Conservation (phyloP, 1,140 invertebrate genomes). For the Calycopis cecrops region DNA sequence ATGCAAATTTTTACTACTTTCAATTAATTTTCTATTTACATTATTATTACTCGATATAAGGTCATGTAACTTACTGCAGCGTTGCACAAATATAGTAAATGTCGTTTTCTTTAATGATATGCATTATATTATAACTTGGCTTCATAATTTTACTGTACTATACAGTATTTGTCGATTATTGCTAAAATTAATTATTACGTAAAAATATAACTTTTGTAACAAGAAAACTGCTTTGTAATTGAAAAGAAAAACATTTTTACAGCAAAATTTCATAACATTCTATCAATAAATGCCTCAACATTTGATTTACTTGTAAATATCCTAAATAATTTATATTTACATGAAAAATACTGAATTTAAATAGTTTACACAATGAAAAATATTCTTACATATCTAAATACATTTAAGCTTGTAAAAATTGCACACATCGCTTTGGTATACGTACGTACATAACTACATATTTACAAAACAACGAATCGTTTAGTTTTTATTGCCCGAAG, state of each 20-base stretch:
- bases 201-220: neutral
- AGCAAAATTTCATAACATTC: constrained; percentile 22
- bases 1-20: too few relatives aligned
- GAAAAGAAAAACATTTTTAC: constrained; percentile 15
- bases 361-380: constrained; percentile 39
- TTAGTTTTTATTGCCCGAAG: constrained; percentile 63
- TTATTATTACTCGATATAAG: too few relatives aligned
- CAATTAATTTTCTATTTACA: too few relatives aligned
- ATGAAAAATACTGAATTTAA: constrained; percentile 30
- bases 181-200: neutral
- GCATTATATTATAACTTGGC: too few relatives aligned
- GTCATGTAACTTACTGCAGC: too few relatives aligned
- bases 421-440: constrained; percentile 74
- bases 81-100: too few relatives aligned
- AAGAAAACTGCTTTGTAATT: neutral
- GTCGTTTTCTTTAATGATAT: too few relatives aligned
- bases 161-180: neutral
- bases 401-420: constrained; percentile 72
- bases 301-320: constrained; percentile 53
- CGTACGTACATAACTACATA: constrained; percentile 71
- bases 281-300: constrained; percentile 37
- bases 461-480: constrained; percentile 63
- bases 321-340: constrained; percentile 48
- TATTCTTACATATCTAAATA: constrained; percentile 47
- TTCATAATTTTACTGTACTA: too few relatives aligned